Evolutionary conservation across 2,888 invertebrate species (phyloP), one percentile per base, ranked within the genome.

Genomic region (Hydriomena furcata): DNA sequence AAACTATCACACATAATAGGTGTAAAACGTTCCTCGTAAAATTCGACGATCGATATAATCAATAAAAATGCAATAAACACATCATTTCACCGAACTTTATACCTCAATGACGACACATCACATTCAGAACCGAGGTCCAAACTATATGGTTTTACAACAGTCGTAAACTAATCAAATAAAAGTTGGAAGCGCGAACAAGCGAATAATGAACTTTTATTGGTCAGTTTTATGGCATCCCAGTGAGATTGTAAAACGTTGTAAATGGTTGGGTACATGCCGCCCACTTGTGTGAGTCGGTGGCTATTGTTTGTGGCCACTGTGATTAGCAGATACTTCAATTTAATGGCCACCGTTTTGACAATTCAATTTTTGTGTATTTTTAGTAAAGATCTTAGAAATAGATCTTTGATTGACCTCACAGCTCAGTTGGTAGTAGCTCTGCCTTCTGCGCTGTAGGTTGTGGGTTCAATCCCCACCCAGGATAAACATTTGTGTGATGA

Each of bases 131-230:
- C 64, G 63, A 55, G 51, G 45, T 47, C 38, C 58, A 55, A 63
- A 60, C 65, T 66, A 66, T 66, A 66, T 75, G 72, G 68, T 77
- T 88, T 87, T 83, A 88, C 74, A 79, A 76, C 73, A 61, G 75
- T 81, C 78, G 71, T 89, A 87, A 90, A 88, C 79, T 77, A 79
- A 89, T 90, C 89, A 87, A 85, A 83, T 84, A 79, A 80, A 85
- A 88, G 86, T 87, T 87, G 80, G 85, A 76, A 84, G 82, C 78
- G 81, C 76, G 83, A 86, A 86, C 87, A 82, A 85, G 79, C 82
- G 87, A 74, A 89, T 89, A 89, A 91, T 91, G 88, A 84, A 87
- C 78, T 89, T 91, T 91, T 91, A 91, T 90, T 90, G 91, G 91
- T 90, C 91, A 91, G 82, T 82, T 88, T 88, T 89, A 89, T 81